Percentiles rank a stretch among this genome's conserved stretches.
phyloP scores from a whole-genome alignment of 2,888 invertebrate genomes.

The Caenorhabditis sinica region DNA sequence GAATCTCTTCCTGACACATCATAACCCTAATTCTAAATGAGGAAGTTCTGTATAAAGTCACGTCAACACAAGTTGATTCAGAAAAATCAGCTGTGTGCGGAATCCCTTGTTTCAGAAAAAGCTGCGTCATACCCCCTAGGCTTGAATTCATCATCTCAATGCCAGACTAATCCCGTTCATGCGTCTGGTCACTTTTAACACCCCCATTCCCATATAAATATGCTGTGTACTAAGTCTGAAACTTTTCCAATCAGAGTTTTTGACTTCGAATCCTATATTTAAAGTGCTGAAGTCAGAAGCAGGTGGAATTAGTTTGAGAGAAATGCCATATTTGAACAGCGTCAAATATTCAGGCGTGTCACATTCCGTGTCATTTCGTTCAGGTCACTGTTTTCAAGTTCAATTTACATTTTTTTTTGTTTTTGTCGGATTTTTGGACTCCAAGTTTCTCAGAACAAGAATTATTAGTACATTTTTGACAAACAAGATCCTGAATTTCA shows the following conservation, averaged over 20 bases:
- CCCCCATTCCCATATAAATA: conserved; percentile 16
- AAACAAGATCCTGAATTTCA: too few relatives aligned
- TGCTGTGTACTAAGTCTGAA: neutral
- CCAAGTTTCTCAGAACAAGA: conserved; percentile 14
- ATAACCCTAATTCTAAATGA: neutral
- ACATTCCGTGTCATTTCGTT: neutral
- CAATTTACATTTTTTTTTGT: neutral
- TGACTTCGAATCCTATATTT: neutral
- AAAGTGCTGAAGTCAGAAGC: conserved; percentile 7
- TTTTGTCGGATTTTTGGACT: too few relatives aligned
- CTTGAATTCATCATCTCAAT: conserved; percentile 39
- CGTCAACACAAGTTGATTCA: conserved; percentile 26
- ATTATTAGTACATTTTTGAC: too few relatives aligned
- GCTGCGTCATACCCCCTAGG: conserved; percentile 27
- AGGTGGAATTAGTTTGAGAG: neutral
- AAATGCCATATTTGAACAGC: conserved; percentile 4
- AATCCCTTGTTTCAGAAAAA: conserved; percentile 31
- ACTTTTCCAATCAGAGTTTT: neutral
- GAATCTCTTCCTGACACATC: neutral
- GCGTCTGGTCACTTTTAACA: conserved; percentile 34
- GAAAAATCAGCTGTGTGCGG: conserved; percentile 22
- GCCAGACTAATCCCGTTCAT: conserved; percentile 50
- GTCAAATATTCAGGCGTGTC: conserved; percentile 4
- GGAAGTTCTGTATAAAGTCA: conserved; percentile 35
- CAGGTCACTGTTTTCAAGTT: neutral